phyloP scores from a whole-genome alignment of 1,140 invertebrate species.

The Calliphora vicina region DNA sequence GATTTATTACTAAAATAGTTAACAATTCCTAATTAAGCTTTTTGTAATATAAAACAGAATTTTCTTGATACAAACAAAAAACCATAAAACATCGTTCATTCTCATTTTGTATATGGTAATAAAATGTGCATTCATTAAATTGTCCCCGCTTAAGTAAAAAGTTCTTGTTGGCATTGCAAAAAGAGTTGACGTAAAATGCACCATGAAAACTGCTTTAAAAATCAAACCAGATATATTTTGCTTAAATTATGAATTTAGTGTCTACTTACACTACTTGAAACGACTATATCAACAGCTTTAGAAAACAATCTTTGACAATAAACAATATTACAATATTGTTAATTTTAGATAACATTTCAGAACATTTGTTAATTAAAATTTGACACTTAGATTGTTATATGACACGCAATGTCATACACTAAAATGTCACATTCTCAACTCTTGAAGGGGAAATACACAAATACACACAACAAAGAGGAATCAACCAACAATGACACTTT shows the following conservation, averaged over 20 bases:
- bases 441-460: not conserved
- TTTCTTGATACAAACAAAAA: too few species aligned
- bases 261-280: not conserved
- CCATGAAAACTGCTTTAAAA: not conserved
- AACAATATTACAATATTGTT: slow-evolving; percentile 30
- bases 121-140: too few species aligned
- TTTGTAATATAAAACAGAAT: too few species aligned
- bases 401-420: slow-evolving; percentile 18
- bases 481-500: not conserved
- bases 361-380: slow-evolving; percentile 33
- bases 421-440: not conserved
- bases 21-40: too few species aligned
- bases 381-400: slow-evolving; percentile 24
- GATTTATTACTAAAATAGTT: too few species aligned
- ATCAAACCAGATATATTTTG: not conserved
- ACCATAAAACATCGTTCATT: too few species aligned
- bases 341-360: slow-evolving; percentile 28
- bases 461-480: not conserved
- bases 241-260: not conserved
- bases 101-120: too few species aligned
- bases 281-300: not conserved
- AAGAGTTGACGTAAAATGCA: too few species aligned
- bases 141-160: too few species aligned
- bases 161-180: too few species aligned
- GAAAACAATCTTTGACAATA: slow-evolving; percentile 23